Percentiles rank a stretch among this genome's conserved stretches.
Conservation (phyloP, 2,113 vertebrate genomes). For the Thinocorus orbignyianus region DNA sequence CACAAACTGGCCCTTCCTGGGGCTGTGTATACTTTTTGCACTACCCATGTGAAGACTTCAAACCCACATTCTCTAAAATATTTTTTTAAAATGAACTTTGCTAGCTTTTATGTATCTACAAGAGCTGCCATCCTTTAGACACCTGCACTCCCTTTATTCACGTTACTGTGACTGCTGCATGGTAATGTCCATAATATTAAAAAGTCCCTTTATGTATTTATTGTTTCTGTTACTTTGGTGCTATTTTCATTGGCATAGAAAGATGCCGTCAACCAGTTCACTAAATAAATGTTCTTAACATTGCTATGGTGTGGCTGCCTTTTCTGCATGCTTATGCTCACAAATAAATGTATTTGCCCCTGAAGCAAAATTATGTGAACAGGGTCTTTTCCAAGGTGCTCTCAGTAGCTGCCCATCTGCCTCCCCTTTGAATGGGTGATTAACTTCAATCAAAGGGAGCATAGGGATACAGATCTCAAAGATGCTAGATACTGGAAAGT, state of each 20-base stretch:
- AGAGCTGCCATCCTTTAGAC: not conserved
- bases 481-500: not conserved
- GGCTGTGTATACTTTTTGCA: not conserved
- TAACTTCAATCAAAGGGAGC: accelerated
- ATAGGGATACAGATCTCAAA: not conserved
- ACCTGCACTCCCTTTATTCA: not conserved
- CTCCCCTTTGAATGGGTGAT: not conserved
- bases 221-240: not conserved
- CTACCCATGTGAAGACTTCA: not conserved
- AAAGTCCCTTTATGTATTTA: not conserved
- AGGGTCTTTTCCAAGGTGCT: not conserved
- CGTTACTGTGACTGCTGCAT: not conserved
- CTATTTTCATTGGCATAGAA: not conserved
- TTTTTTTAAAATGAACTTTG: not conserved
- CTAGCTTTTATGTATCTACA: not conserved
- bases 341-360: not conserved
- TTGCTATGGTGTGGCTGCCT: not conserved
- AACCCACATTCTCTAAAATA: not conserved
- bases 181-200: not conserved
- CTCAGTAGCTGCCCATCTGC: not conserved
- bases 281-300: not conserved
- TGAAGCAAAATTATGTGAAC: not conserved
- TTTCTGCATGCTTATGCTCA: not conserved
- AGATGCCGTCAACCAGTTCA: not conserved
- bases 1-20: not conserved